Evolutionary conservation across 2,888 invertebrate genomes (phyloP), one percentile per base, ranked within the genome.

Genomic region (Lamellibrachia columna): DNA sequence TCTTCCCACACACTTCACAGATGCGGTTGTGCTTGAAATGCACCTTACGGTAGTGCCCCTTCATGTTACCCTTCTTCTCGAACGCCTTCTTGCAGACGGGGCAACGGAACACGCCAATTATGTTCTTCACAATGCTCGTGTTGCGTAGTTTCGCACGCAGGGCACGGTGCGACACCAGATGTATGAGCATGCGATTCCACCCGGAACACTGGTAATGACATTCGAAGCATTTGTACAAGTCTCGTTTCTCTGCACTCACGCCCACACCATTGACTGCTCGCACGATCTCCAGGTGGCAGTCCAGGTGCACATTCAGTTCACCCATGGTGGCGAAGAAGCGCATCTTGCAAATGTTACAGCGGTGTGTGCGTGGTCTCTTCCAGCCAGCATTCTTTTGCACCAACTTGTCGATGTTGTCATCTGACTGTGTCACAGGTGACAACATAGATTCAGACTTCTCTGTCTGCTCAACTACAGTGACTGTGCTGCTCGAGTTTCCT

Each of bases 41-140:
- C 91, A 93, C 93, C 40, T 93, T 93, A n/a, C 52, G 53, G 40
- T 91, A 40, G 53, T 94, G 94, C 9, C 75, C 92, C 52, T 91
- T 93, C 93, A 94, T 93, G 90, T 93, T 93, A 28, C 60, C 90
- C 90, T 94, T 94, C 7, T 91, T 75, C 8, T 93, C 93, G 90
- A 94, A 94, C 11, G 91, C 92, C 91, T 93, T 93, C 52, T 60
- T 93, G 90, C 94, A 94, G 4, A 92, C 90, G 40, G 93, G 93
- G 90, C 94, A 94, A 11, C 53, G 28, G 52, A 93, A 93, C 28
- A 90, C 90, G n/a, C 94, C 94, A 52, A 93, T 52, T 7, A 93
- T 92, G 75, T 93, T 94, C 40, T 91, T 90, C 2, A 92, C 91
- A 90, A 92, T 90, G n/a, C 55, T 53, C 1, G 55, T 90, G 52